Conservation (phyloP, 1,140 invertebrate species). For the Nixonia krombeini region DNA sequence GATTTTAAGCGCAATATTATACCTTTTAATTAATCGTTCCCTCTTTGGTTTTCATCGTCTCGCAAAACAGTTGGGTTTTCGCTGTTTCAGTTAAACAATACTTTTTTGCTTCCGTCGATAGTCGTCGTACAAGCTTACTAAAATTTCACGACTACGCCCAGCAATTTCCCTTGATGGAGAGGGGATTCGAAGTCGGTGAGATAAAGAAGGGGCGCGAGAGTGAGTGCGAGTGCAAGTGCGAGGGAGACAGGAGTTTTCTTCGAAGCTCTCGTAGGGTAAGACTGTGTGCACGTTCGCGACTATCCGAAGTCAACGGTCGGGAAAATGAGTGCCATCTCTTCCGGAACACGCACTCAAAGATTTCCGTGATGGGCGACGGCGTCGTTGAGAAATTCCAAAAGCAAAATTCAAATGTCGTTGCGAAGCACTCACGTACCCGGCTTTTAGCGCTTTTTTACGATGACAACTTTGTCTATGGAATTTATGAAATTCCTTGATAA, state of each 20-base stretch:
- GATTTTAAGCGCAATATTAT: too few species aligned
- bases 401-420: constrained; percentile 17
- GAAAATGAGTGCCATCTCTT: constrained; percentile 68
- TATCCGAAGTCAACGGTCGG: constrained; percentile 63
- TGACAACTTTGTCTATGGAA: too few species aligned
- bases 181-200: constrained; percentile 16
- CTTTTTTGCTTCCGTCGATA: too few species aligned
- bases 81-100: too few species aligned
- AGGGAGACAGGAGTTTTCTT: constrained; percentile 7
- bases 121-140: too few species aligned
- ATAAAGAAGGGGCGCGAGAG: constrained; percentile 16
- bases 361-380: constrained; percentile 31
- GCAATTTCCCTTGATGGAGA: constrained; percentile 59
- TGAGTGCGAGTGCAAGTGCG: constrained; percentile 10
- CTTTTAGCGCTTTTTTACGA: too few species aligned
- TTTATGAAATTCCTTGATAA: too few species aligned
- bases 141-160: constrained; percentile 57
- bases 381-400: constrained; percentile 26
- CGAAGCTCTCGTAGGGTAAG: constrained; percentile 11
- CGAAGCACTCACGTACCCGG: background rate
- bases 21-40: background rate
- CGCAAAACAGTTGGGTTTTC: too few species aligned
- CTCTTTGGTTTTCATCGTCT: too few species aligned
- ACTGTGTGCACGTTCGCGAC: constrained; percentile 29
- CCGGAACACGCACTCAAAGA: constrained; percentile 59